Evolutionary conservation across 2,113 vertebrate genomes (phyloP), one percentile per base, ranked within the genome.

Genomic region (Girardinichthys multiradiatus): DNA sequence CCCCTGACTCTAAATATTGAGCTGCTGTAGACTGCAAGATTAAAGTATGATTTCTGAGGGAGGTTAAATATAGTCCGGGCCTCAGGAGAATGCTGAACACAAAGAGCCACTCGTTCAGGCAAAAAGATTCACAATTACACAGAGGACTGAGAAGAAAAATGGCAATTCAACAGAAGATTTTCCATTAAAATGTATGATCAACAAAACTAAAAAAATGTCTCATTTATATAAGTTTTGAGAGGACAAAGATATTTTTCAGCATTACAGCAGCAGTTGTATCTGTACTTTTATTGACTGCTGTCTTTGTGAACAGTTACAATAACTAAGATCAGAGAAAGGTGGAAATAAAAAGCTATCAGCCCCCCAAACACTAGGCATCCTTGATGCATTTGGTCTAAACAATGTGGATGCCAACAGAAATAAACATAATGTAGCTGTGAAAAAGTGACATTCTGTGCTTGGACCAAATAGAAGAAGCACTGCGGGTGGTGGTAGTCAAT

Each of bases 41-140:
- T 65, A 74, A 64, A 72, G 61, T 35, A 57, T 61, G 70, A 80
- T 63, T 58, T 69, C 58, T 61, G 73, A 82, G 57, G 72, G 29
- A 21, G 59, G 26, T 64, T 28, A 72, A 80, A 83, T 66, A 75
- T 28, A 83, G 57, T 24, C 57, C 0, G 35, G 15, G 0, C 80
- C 81, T 71, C 74, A 6, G 73, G 68, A 69, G 64, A 72, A 64
- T 13, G 33, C 30, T 68, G 11, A 54, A 65, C 68, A 62, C 29
- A 62, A 57, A 82, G 84, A 26, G 61, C 19, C 63, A 54, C 57
- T 79, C 48, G 58, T 54, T 62, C 60, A 76, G 60, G 35, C 57
- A 51, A 71, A 68, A 72, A 72, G 31, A 21, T 31, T 3, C 15
- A 42, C 58, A 27, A 63, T 70, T 45, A 19, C 42, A 19, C 42